Evolutionary conservation across 2,888 invertebrate species (phyloP), one percentile per base, ranked within the genome.

Genomic region (Cerastis leucographa): DNA sequence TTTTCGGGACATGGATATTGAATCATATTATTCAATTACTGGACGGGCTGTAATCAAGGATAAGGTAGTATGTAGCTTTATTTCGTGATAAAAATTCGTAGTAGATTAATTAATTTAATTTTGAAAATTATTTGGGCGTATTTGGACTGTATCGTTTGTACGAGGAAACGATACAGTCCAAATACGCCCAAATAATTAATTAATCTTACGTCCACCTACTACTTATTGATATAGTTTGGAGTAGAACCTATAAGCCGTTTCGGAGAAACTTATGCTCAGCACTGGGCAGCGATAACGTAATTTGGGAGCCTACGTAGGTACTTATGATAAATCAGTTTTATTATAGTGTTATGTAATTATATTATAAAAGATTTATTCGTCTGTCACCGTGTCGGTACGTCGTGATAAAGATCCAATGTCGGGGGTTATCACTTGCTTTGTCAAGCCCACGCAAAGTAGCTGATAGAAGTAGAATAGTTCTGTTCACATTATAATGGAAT

Each of bases 401-500:
- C 51, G 59, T n/a, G 84, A 86, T 74, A 79, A 86, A 66, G 68
- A 78, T 65, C 35, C 74, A 71, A 74, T 61, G 84, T 70, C 80
- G 12, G 7, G 11, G 87, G 87, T 86, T 83, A 83, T 83, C 83
- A 4, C 14, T 66, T 66, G 59, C 49, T 68, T 71, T 71, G 78
- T 84, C 71, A 69, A 69, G 61, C 64, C 61, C 49, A 46, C 64
- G 64, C 68, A 84, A 74, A 83, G 81, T 83, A 68, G 56, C 42
- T n/a, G 64, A 64, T 64, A 64, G 64, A 42, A 64, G 56, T 76
- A 64, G 35, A 62, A 71, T 49, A 56, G 62, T 70, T 59, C n/a
- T 44, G 62, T 70, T 59, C n/a, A 49, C n/a, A 46, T 12, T 76
- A 66, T 83, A 65, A 68, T 61, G 44, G 62, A 44, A 68, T 71